Conservation (phyloP, 2,113 vertebrate species). For the Tauraco erythrolophus region DNA sequence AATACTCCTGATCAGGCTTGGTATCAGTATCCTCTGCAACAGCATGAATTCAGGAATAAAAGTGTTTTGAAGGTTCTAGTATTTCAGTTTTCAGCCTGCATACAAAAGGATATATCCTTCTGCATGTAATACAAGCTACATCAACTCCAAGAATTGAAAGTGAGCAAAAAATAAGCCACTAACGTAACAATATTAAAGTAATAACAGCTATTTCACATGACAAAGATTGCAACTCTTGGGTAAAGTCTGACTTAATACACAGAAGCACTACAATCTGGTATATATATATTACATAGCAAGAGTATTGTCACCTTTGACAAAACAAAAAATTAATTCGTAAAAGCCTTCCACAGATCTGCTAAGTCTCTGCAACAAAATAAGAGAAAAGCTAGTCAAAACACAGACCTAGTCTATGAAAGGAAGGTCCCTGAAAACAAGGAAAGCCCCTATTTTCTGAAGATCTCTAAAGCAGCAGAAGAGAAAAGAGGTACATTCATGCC, state of each 20-base stretch:
- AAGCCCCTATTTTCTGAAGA: neutral
- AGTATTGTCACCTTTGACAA: neutral
- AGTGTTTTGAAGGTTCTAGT: neutral
- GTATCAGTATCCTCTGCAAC: neutral
- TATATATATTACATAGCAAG: neutral
- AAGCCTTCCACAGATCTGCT: neutral
- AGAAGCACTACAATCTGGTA: neutral
- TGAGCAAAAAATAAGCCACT: neutral
- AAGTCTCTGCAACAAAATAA: neutral
- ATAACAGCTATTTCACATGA: neutral
- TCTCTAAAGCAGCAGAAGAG: neutral
- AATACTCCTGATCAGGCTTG: neutral
- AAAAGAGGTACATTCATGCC: neutral
- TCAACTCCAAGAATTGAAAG: neutral
- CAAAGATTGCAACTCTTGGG: neutral
- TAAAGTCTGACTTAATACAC: neutral
- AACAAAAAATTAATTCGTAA: neutral
- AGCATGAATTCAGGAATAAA: neutral
- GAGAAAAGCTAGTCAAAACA: neutral
- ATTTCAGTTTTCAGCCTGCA: neutral
- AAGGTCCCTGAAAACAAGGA: neutral
- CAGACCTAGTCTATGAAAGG: neutral
- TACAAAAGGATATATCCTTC: neutral
- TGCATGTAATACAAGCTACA: neutral
- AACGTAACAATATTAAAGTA: neutral